phyloP scores from a whole-genome alignment of 2,888 invertebrate genomes.

The Doris montereyensis region DNA sequence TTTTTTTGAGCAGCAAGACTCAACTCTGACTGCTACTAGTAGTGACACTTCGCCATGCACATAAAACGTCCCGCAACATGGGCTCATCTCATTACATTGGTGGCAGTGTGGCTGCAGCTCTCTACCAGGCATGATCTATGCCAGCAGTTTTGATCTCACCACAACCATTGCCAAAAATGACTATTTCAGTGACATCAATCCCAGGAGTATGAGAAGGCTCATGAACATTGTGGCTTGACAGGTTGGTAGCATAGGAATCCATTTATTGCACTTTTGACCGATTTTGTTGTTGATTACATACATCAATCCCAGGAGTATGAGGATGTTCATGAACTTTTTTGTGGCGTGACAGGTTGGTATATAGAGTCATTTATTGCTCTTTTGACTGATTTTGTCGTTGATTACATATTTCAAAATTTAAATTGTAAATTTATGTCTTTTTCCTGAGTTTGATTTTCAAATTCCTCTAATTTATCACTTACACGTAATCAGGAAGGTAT shows the following conservation, averaged over 20 bases:
- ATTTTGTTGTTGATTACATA: no score
- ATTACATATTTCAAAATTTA: no score
- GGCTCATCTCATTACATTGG: constrained; percentile 27
- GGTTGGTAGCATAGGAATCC: constrained; percentile 78
- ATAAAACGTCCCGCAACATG: constrained; percentile 24
- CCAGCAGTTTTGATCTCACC: constrained; percentile 67
- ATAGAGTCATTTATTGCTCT: no score
- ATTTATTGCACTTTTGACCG: no score
- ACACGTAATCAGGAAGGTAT: no score
- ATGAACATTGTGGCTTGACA: constrained; percentile 98
- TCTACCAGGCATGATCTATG: constrained; percentile 47
- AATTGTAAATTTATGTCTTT: no score
- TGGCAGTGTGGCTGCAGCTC: constrained; percentile 43
- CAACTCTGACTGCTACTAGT: constrained; percentile 33
- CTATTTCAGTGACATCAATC: constrained; percentile 99
- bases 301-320: constrained; percentile 97
- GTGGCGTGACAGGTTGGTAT: constrained; percentile 88
- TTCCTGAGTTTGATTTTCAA: no score
- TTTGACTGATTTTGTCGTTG: no score
- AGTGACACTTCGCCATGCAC: constrained; percentile 34
- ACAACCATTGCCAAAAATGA: constrained; percentile 88
- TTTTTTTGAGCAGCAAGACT: constrained; percentile 42
- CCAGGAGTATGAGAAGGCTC: constrained; percentile 93
- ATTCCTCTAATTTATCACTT: no score
- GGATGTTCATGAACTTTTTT: constrained; percentile 96